Percentiles rank a stretch among this genome's conserved stretches.
phyloP scores from a whole-genome alignment of 1,140 invertebrate genomes.

The Drosophila sp. region DNA sequence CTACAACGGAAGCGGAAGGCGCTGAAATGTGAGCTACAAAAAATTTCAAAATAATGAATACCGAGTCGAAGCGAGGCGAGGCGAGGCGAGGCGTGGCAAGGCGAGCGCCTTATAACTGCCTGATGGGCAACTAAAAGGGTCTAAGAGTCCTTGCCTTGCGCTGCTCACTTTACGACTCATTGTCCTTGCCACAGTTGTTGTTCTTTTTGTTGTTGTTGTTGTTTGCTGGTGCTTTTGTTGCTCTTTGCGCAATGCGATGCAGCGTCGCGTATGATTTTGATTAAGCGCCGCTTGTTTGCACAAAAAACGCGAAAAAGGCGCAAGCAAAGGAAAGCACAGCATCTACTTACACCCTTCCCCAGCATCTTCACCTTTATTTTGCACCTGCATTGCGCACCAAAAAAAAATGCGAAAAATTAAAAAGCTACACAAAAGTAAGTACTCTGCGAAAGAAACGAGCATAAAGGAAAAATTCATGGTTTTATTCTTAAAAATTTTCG shows the following conservation, averaged over 20 bases:
- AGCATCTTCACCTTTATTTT: neutral
- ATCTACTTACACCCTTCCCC: neutral
- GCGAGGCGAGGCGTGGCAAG: neutral
- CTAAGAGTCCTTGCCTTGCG: slow-evolving; percentile 30
- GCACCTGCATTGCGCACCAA: neutral
- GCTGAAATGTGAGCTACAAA: slow-evolving; percentile 73
- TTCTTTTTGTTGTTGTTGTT: slow-evolving; percentile 15
- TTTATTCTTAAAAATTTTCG: too few relatives aligned
- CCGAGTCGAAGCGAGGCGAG: neutral
- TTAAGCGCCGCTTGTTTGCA: slow-evolving; percentile 67
- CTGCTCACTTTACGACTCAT: slow-evolving; percentile 61
- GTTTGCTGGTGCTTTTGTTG: slow-evolving; percentile 18
- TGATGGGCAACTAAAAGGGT: slow-evolving; percentile 17
- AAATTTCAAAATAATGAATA: slow-evolving; percentile 80
- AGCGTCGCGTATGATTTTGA: slow-evolving; percentile 77
- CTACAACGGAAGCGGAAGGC: slow-evolving; percentile 67
- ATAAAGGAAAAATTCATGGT: neutral
- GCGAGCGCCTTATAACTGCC: slow-evolving; percentile 17
- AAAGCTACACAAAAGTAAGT: slow-evolving; percentile 38
- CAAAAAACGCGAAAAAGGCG: slow-evolving; percentile 33
- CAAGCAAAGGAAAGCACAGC: neutral
- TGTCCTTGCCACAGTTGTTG: slow-evolving; percentile 49
- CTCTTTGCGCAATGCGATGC: slow-evolving; percentile 56
- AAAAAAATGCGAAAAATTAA: slow-evolving; percentile 56
- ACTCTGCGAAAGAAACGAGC: neutral